Evolutionary conservation across 2,113 vertebrate genomes (phyloP), one percentile per base, ranked within the genome.

Genomic region (Pycnonotus jocosus): DNA sequence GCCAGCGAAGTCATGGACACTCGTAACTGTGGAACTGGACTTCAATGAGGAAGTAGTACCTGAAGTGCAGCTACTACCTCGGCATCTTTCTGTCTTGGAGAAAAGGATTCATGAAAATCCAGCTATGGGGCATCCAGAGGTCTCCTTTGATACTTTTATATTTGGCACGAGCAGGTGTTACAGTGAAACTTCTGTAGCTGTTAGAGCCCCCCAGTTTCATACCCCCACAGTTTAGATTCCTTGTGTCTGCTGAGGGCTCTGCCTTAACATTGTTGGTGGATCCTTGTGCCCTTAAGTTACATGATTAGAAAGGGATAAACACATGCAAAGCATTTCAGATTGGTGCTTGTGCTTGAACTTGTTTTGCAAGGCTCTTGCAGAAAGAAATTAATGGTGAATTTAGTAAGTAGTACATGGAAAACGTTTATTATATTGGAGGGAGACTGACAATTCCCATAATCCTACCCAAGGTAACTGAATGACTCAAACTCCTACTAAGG

Each of bases 1-100:
- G 18, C 12, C n/a, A 10, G 20, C 0, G 1, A 74, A 25, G 24
- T 25, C 37, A 22, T 0, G 3, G 50, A 54, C 3, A 12, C 4
- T 8, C 0, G 0, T 16, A 54, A 21, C 20, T 25, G 8, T 70
- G 81, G 22, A 70, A 70, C 54, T 44, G 51, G 27, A 31, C 24
- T 15, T 73, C n/a, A n/a, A n/a, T n/a, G n/a, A n/a, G 58, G 13
- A 72, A 54, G 38, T 33, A 51, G 13, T 28, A 45, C 18, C 40
- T 54, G n/a, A 54, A 56, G 42, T 38, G 30, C 24, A 64, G 66
- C 5, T 66, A 3, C 33, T 47, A 5, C 61, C 76, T 76, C 24
- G 27, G 22, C 19, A 11, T 35, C 19, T 45, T 82, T 20, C 20
- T 28, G 0, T 40, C 37, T 61, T 79, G 20, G 33, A 33, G 40